phyloP scores from a whole-genome alignment of 2,888 invertebrate genomes.

The Theodoxus fluviatilis region DNA sequence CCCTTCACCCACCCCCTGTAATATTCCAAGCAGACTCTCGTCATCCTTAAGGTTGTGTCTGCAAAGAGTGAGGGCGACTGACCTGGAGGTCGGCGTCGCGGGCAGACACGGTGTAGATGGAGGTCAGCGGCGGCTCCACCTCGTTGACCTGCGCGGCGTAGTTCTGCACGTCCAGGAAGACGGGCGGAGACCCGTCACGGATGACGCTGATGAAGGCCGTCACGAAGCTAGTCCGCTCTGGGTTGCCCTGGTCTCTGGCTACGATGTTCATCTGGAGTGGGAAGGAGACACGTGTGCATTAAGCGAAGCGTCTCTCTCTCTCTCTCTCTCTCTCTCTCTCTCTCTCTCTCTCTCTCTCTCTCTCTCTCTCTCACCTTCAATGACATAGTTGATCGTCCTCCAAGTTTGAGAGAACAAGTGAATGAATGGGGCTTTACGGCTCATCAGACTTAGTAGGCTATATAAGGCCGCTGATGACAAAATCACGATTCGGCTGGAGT shows the following conservation, averaged over 20 bases:
- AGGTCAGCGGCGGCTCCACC: conserved; percentile 32
- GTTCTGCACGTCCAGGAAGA: conserved; percentile 36
- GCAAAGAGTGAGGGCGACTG: conserved; percentile 15
- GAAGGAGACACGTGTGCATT: neutral
- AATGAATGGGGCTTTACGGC: too few relatives aligned
- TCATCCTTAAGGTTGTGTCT: neutral
- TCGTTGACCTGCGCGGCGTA: conserved; percentile 40
- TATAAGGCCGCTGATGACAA: too few relatives aligned
- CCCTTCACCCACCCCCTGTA: neutral
- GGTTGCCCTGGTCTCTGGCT: conserved; percentile 54
- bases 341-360: too few relatives aligned
- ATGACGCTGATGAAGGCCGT: conserved; percentile 45
- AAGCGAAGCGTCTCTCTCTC: neutral
- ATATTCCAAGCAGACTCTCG: neutral
- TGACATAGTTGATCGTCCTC: too few relatives aligned
- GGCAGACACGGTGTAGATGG: conserved; percentile 39
- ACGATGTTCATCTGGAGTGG: conserved; percentile 41
- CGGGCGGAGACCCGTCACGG: conserved; percentile 46
- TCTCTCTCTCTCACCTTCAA: too few relatives aligned
- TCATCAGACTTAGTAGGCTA: too few relatives aligned
- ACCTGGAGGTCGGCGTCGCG: conserved; percentile 47
- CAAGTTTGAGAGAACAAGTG: too few relatives aligned
- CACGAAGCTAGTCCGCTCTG: conserved; percentile 37
- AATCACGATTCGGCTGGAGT: too few relatives aligned
- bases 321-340: neutral